Conservation (phyloP, 2,113 vertebrate species). For the Scolopax mira region DNA sequence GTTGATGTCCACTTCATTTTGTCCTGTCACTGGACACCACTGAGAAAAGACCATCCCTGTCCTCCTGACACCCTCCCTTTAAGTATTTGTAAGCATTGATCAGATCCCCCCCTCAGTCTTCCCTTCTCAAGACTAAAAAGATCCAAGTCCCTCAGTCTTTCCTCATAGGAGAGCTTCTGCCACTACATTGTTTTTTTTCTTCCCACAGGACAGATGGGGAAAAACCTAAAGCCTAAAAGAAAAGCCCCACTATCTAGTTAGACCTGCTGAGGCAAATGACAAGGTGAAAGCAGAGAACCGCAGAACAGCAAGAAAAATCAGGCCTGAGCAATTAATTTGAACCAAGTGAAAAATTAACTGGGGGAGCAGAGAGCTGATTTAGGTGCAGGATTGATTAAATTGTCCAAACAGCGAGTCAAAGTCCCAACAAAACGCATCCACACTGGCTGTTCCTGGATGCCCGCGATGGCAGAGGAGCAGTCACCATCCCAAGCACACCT, state of each 20-base stretch:
- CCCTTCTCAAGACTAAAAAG: no score
- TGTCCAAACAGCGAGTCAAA: background rate
- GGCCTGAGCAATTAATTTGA: background rate
- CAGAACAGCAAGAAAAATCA: background rate
- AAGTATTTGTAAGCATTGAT: no score
- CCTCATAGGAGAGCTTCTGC: background rate
- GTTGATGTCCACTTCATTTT: no score
- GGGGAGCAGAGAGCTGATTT: background rate
- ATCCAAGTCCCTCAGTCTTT: no score
- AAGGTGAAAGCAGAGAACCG: background rate
- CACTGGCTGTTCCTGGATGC: background rate
- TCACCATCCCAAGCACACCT: background rate
- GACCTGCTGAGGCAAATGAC: background rate
- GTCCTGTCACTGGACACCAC: no score
- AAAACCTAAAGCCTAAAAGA: background rate
- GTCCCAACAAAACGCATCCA: background rate
- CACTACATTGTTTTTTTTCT: background rate
- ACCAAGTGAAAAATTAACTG: background rate
- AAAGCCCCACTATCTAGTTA: background rate
- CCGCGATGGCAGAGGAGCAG: rapidly evolving
- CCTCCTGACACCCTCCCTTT: no score
- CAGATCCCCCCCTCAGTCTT: no score
- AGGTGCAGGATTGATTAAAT: rapidly evolving
- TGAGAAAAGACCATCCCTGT: no score
- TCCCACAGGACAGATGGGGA: background rate